Evolutionary conservation across 2,888 invertebrate species (phyloP), one percentile per base, ranked within the genome.

Genomic region (Rhagonycha lutea): DNA sequence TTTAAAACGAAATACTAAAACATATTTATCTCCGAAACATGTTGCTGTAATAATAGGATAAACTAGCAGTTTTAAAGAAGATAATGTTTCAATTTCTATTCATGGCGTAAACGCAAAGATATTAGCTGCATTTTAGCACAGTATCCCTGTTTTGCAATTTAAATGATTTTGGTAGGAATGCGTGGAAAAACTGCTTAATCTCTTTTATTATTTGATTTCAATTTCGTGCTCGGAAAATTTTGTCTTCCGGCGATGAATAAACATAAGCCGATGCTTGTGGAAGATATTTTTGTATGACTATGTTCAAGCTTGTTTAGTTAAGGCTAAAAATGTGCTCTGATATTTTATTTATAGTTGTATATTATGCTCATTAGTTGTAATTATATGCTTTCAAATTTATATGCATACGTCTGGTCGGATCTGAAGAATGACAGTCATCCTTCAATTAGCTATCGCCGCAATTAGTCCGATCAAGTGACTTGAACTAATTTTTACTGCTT

Each of bases 1-100:
- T 74, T 47, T 60, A 63, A 63, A 69, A n/a, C 63, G 69, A 70
- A 75, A 61, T 72, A 63, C 75, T 32, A 68, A 63, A 72, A n/a
- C 28, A 32, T 75, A 65, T 74, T 74, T 78, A 73, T 77, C 71
- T 74, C 24, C 47, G 32, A 61, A 73, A 61, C 72, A 70, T 73
- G 72, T 75, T 70, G 69, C 68, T 68, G 73, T 28, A 73, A 63
- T 73, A 75, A 70, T 71, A 68, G 70, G 75, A 67, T 68, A 70
- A 70, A 69, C 69, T 68, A 73, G 70, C 73, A 77, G 62, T 76
- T 75, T 77, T 73, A 72, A 68, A 72, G 75, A 75, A 69, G 73
- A 72, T 83, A 83, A 83, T 82, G 77, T 79, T 81, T 82, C 85
- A 83, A 84, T 84, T 85, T 85, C 84, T 84, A 85, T 85, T 85